These are phyloP conservation scores for Phrynocephalus guinanensis DNA, from an alignment of 2,797 vertebrate genomes.

Conservation along the genomic window DNA sequence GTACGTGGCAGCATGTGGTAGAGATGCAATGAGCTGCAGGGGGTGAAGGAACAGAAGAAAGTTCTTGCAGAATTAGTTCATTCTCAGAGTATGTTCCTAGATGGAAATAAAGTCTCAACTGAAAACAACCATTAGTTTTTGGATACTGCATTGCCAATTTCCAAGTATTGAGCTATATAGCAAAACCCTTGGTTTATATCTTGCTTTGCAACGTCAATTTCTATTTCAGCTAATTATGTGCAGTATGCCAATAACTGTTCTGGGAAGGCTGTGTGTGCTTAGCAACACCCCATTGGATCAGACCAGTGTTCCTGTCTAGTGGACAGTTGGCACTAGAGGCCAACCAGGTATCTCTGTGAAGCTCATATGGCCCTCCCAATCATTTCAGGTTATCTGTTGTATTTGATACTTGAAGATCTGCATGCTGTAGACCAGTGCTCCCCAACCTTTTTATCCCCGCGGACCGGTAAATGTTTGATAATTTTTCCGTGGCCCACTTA, in stretches of 20 bases:
- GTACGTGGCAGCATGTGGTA: conserved; percentile 22
- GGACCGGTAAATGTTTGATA: too few relatives aligned
- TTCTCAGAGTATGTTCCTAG: neutral
- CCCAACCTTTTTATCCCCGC: too few relatives aligned
- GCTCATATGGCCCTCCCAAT: neutral
- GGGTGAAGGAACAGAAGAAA: neutral
- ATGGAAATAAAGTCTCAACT: conserved; percentile 3
- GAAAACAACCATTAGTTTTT: neutral
- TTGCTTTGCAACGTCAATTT: neutral
- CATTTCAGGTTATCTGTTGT: neutral
- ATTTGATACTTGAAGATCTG: neutral
- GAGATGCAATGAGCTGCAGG: neutral
- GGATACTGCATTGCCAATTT: neutral
- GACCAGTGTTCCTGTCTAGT: neutral
- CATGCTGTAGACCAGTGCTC: too few relatives aligned
- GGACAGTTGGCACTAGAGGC: neutral
- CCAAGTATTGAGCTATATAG: neutral
- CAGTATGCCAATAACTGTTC: neutral
- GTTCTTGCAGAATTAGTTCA: neutral
- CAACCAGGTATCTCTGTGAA: neutral
- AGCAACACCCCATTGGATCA: neutral
- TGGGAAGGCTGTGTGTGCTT: neutral
- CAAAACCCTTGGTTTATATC: neutral
- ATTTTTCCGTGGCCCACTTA: too few relatives aligned
- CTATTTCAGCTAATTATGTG: neutral